Evolutionary conservation across 2,113 vertebrate genomes (phyloP).

Genomic region (Dasypus novemcinctus): DNA sequence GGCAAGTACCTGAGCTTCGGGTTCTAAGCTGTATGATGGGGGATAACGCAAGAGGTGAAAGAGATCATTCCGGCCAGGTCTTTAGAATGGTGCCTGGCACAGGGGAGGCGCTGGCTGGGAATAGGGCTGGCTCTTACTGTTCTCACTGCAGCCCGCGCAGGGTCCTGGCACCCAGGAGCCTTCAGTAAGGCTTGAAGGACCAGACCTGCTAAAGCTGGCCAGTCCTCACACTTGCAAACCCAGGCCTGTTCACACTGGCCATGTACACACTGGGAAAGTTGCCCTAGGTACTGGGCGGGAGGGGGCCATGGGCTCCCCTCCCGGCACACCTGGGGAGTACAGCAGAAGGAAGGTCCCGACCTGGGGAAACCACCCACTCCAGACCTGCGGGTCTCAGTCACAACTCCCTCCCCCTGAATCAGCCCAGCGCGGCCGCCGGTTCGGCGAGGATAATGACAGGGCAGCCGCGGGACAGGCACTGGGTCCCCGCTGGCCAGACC

Average conservation of each 20-base stretch:
- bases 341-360: not conserved
- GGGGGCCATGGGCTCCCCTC: not conserved
- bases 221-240: not conserved
- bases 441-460: constrained; percentile 60
- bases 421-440: not conserved
- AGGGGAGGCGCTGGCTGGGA: not conserved
- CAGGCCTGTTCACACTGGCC: not conserved
- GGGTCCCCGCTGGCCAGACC: not conserved
- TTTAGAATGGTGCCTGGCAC: not conserved
- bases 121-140: not conserved
- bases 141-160: not conserved
- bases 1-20: not conserved
- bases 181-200: not conserved
- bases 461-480: constrained; percentile 39
- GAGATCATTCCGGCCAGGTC: not conserved
- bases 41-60: not conserved
- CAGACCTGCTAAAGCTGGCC: not conserved
- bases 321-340: not conserved
- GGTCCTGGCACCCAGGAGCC: not conserved
- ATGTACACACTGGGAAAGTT: not conserved
- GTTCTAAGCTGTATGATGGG: not conserved
- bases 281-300: not conserved
- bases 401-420: constrained; percentile 47
- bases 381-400: not conserved
- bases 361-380: not conserved